Percentiles rank a stretch among this genome's conserved stretches.
Evolutionary conservation across 2,113 vertebrate genomes (phyloP).

Genomic region (Formicarius rufipectus): DNA sequence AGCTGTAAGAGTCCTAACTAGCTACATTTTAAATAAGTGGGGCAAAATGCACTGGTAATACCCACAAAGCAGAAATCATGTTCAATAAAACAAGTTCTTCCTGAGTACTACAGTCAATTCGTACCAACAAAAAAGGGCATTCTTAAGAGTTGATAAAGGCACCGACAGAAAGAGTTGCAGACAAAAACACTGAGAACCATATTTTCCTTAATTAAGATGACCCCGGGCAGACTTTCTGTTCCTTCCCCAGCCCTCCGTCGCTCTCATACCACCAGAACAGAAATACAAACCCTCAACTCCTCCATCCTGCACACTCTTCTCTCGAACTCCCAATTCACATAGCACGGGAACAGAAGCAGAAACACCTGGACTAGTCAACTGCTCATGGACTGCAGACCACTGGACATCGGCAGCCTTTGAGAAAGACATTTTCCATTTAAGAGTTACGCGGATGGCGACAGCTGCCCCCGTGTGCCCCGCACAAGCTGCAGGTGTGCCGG

Average conservation of each 20-base stretch:
- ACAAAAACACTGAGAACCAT: not conserved
- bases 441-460: slow-evolving; percentile 9
- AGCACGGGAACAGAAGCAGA: slow-evolving; percentile 63
- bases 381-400: slow-evolving; percentile 57
- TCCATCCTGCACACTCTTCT: slow-evolving; percentile 67
- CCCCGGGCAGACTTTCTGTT: not conserved
- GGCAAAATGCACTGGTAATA: not conserved
- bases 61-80: not conserved
- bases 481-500: not conserved
- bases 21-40: not conserved
- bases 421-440: slow-evolving; percentile 71
- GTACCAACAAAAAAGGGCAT: not conserved
- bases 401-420: slow-evolving; percentile 71
- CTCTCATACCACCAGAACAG: slow-evolving; percentile 14
- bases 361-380: slow-evolving; percentile 67
- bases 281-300: slow-evolving; percentile 62
- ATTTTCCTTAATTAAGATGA: not conserved
- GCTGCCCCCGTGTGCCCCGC: not conserved
- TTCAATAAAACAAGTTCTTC: not conserved
- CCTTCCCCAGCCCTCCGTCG: slow-evolving; percentile 41
- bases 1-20: not conserved
- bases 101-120: not conserved
- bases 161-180: slow-evolving; percentile 10
- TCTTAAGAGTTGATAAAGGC: slow-evolving; percentile 31
- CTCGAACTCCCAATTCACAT: slow-evolving; percentile 61